Base-by-base conservation (phyloP, 2,113 vertebrate genomes). In the Neolamprologus falcicula region DNA sequence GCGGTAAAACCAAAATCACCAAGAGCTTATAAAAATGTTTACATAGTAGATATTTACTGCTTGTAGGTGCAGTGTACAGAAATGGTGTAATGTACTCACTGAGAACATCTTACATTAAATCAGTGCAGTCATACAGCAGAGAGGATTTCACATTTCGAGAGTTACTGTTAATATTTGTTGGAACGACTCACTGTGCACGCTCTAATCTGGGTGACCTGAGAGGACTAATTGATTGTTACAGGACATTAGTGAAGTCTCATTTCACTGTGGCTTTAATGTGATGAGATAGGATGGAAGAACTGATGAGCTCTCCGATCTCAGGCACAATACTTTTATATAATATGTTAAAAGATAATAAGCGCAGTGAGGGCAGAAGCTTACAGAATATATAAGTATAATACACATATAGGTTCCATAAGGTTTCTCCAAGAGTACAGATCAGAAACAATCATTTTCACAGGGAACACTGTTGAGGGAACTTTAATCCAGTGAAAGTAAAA, bases 211-310 rank as follows among this genome's bases (percentile, higher is more conserved):
- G 19, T 42, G 73, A 63, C 78, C 76, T 78, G 61, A 59, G 45
- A 5, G 28, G 45, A 84, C 50, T 86, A 82, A 91, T 59, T 86
- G 91, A 89, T 90, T 84, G 89, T 93, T 92, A 92, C 76, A 92
- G 90, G 80, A 89, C 89, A 90, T 92, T 95, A 94, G 82, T 66
- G 63, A 42, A 87, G 83, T 73, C 88, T 86, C 89, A 84, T 91
- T 87, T 93, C 92, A 89, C 11, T 79, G 83, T 76, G 76, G 63
- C 59, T 59, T 26, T 87, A 76, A 94, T 83, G 50, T 86, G 81
- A 86, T 57, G 55, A n/a, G 81, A 83, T 59, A 66, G 50, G 45
- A 66, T 7, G 52, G 61, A 89, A 78, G 82, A 53, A 73, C 21
- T 13, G 53, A 91, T 86, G 89, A 88, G 42, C 63, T 40, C 84